Base-by-base conservation (phyloP, 2,888 invertebrate species). In the Chymomyza fuscimana region DNA sequence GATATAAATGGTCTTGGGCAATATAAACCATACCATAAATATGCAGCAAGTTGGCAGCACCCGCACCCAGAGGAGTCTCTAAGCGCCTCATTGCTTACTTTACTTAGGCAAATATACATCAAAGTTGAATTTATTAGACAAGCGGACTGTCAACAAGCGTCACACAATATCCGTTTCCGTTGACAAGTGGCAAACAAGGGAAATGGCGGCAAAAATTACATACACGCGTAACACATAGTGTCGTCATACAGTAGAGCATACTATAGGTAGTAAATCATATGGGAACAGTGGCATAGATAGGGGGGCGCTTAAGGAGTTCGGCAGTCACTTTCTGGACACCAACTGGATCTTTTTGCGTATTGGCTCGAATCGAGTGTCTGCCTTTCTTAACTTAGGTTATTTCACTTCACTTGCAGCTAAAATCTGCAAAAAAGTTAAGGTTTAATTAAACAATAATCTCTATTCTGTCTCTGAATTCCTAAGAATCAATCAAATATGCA, bases 41-140 rank as follows among this genome's bases (percentile, higher is more conserved):
- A 12, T 15, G 40, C 12, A 46, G 12, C 29, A 51, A 19, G 51
- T 16, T 12, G 32, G 19, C 40, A 46, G 32, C 22, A 25, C 29
- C 29, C 50, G 59, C 50, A 68, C 71, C 69, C 73, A 40, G 19
- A 73, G 60, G 73, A 67, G 70, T 65, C 72, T 72, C 16, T n/a
- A 22, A 54, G 54, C 54, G 54, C 54, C 9, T 54, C 54, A 54
- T 54, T 54, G 54, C 16, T 54, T 54, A 54, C 19, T 54, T 54
- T 19, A 63, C 63, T 63, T 51, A 51, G 22, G 70, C 65, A 85
- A 82, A 83, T 74, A 46, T 12, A 78, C 81, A 87, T 85, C 67
- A 77, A 78, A 78, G 74, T 67, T 50, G 68, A 78, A 76, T 77
- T 86, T 84, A 83, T 75, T 32, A 46, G 51, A 62, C 62, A 51